A percentile compares a stretch with the other conserved stretches of the same genome.
Conservation (phyloP, 2,888 invertebrate species). For the Drosophila ustulata region DNA sequence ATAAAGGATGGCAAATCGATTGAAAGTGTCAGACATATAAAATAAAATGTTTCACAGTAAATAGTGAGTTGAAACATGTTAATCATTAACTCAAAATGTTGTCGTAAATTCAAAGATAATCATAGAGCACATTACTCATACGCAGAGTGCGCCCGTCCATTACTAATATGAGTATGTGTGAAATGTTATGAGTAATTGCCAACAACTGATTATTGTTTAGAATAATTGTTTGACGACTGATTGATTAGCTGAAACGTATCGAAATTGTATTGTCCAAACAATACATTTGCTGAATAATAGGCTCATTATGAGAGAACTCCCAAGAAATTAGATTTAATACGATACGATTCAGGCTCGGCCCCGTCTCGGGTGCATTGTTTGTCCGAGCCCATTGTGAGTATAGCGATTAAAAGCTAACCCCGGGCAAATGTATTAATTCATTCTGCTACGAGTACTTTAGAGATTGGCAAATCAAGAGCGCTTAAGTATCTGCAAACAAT, state of each 20-base stretch:
- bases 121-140: conserved; percentile 33
- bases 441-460: conserved; percentile 19
- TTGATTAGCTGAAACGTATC: conserved; percentile 34
- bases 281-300: conserved; percentile 3
- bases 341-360: conserved; percentile 22
- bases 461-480: conserved; percentile 39
- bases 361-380: neutral
- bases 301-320: neutral
- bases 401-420: neutral
- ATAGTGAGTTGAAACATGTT: neutral
- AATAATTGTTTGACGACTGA: conserved; percentile 17
- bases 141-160: conserved; percentile 24
- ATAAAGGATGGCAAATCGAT: neutral
- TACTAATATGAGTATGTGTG: conserved; percentile 2
- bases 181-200: conserved; percentile 24
- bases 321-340: conserved; percentile 30
- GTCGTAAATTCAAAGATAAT: neutral
- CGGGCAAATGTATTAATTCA: conserved; percentile 14
- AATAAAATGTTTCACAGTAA: neutral
- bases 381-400: neutral
- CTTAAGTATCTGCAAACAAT: conserved; percentile 58
- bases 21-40: neutral
- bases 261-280: neutral
- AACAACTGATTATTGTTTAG: conserved; percentile 19
- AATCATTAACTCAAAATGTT: neutral